These are phyloP conservation scores for Nephila pilipes DNA, from an alignment of 1,140 invertebrate species.

Conservation along the genomic window DNA sequence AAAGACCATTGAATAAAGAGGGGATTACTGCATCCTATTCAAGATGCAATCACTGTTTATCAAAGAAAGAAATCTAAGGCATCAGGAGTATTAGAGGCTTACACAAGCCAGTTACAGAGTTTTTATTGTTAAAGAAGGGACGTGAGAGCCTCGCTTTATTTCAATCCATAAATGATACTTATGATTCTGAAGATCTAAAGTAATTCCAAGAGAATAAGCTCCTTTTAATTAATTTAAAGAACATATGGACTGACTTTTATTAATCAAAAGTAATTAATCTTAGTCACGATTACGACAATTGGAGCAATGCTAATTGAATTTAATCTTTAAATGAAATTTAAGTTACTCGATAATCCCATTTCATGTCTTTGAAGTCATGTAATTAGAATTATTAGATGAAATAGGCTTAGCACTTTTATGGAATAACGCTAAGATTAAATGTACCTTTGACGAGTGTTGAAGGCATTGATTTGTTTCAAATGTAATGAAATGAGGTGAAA, in stretches of 20 bases:
- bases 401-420: background rate
- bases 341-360: background rate
- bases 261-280: background rate
- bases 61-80: conserved; percentile 53
- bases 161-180: background rate
- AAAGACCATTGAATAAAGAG: conserved; percentile 65
- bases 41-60: conserved; percentile 64
- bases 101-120: conserved; percentile 31
- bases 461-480: background rate
- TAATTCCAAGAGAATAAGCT: background rate
- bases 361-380: background rate
- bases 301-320: background rate
- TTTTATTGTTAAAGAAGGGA: conserved; percentile 31
- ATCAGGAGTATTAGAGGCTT: conserved; percentile 57
- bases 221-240: background rate
- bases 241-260: background rate
- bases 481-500: background rate
- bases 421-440: background rate
- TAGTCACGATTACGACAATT: background rate
- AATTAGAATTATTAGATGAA: background rate
- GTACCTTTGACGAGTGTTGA: background rate
- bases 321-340: background rate
- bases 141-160: background rate
- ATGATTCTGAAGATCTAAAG: background rate
- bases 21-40: conserved; percentile 60